A percentile compares a stretch with the other conserved stretches of the same genome.
These are phyloP conservation scores for Amphiprion clarkii DNA, from an alignment of 2,797 vertebrate species.

Conservation along the genomic window DNA sequence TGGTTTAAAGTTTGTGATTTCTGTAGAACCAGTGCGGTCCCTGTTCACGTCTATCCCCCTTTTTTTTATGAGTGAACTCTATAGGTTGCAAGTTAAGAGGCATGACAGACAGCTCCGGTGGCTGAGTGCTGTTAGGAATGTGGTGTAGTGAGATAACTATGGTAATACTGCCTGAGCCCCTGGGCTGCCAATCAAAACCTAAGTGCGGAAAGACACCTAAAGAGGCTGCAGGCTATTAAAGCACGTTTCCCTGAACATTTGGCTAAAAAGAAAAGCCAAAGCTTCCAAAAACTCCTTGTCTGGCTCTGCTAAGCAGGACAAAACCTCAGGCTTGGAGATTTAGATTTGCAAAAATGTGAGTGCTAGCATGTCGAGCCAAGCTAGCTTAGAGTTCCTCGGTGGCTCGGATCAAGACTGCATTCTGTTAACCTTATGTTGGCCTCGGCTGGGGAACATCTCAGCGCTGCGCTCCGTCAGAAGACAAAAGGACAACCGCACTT, in stretches of 20 bases:
- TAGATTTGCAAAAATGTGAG: conserved; percentile 56
- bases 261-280: conserved; percentile 43
- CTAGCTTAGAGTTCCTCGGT: conserved; percentile 66
- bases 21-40: conserved; percentile 16
- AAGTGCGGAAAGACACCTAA: conserved; percentile 64
- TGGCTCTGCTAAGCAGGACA: conserved; percentile 69
- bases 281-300: conserved; percentile 57
- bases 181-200: conserved; percentile 76
- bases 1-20: conserved; percentile 26
- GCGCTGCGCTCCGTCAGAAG: conserved; percentile 36
- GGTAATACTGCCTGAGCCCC: conserved; percentile 71
- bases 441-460: conserved; percentile 49
- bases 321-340: conserved; percentile 69
- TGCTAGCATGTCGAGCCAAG: conserved; percentile 46
- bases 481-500: conserved; percentile 64
- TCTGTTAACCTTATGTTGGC: conserved; percentile 61
- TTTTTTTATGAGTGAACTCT: conserved; percentile 60
- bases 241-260: conserved; percentile 57
- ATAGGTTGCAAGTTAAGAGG: conserved; percentile 66
- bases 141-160: conserved; percentile 74
- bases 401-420: conserved; percentile 51
- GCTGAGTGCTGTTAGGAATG: conserved; percentile 68
- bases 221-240: conserved; percentile 64
- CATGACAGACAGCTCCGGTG: conserved; percentile 70
- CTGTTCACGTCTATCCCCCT: conserved; percentile 56